phyloP scores from a whole-genome alignment of 2,113 vertebrate genomes.

The Neogale vison region DNA sequence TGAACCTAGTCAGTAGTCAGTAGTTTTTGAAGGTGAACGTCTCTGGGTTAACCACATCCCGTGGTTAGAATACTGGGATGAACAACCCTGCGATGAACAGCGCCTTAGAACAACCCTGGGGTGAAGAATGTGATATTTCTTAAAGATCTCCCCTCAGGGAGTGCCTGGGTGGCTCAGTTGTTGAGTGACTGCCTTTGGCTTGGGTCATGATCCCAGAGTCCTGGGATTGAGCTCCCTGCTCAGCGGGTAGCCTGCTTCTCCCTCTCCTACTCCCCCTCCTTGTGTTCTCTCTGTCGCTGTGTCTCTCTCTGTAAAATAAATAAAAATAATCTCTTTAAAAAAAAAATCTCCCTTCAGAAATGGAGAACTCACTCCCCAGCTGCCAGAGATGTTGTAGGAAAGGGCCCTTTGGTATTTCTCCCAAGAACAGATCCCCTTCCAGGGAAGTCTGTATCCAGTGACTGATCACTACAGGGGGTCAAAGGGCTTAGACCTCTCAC shows the following conservation, averaged over 20 bases:
- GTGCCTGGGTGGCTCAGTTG: too few relatives aligned
- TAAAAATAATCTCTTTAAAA: too few relatives aligned
- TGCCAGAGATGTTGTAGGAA: background rate
- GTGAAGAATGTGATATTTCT: background rate
- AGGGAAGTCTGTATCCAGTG: background rate
- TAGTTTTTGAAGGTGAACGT: background rate
- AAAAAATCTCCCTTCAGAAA: background rate
- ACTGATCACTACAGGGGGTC: background rate
- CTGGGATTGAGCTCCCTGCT: too few relatives aligned
- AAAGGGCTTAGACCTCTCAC: background rate
- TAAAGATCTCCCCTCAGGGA: background rate
- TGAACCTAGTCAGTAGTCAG: background rate
- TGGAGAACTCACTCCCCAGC: background rate
- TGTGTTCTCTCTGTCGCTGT: too few relatives aligned
- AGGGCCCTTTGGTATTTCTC: background rate
- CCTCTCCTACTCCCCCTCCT: too few relatives aligned
- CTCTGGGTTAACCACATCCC: background rate
- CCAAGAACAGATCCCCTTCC: background rate
- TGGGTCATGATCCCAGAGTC: too few relatives aligned
- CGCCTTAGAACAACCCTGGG: background rate
- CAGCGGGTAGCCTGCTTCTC: too few relatives aligned
- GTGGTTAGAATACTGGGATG: too few relatives aligned
- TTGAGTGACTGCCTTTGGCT: too few relatives aligned
- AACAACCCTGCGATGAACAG: too few relatives aligned
- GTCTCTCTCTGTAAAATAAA: too few relatives aligned